phyloP scores from a whole-genome alignment of 2,888 invertebrate genomes.

The Galeopsomyia nigrocyanea region DNA sequence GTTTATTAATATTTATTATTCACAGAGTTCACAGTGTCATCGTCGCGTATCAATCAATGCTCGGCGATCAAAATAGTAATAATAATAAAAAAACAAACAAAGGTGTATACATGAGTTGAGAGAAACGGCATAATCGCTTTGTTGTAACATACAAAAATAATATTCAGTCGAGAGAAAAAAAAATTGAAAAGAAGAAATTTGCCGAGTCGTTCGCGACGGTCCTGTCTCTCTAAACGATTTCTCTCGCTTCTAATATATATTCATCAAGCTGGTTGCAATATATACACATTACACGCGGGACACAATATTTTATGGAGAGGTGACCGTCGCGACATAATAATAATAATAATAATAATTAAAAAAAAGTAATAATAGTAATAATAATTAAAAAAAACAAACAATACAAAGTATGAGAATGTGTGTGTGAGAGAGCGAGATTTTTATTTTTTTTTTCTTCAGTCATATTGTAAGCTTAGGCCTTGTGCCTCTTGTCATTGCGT shows the following conservation, averaged over 20 bases:
- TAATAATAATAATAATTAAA: constrained; percentile 12
- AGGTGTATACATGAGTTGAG: constrained; percentile 50
- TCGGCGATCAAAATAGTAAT: constrained; percentile 15
- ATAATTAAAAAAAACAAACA: constrained; percentile 51
- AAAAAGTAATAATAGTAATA: constrained; percentile 24
- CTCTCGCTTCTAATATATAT: too few species aligned
- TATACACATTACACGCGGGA: constrained; percentile 10
- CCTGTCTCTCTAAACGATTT: too few species aligned
- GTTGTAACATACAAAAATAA: too few species aligned
- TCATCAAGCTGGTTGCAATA: neutral
- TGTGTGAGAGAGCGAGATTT: constrained; percentile 23
- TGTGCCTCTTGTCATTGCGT: constrained; percentile 63
- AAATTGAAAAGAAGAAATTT: too few species aligned
- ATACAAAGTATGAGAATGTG: constrained; percentile 52
- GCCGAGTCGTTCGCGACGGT: too few species aligned
- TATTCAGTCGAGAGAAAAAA: too few species aligned
- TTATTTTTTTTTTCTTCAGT: constrained; percentile 22
- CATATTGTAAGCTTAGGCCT: constrained; percentile 48
- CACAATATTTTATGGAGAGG: constrained; percentile 2
- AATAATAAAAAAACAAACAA: constrained; percentile 51
- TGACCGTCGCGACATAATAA: too few species aligned
- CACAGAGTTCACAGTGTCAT: constrained; percentile 48
- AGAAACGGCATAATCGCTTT: constrained; percentile 14
- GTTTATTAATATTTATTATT: constrained; percentile 39
- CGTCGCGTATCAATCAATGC: constrained; percentile 48